Evolutionary conservation across 2,888 invertebrate genomes (phyloP).

Genomic region (Elaeidobius kamerunicus): DNA sequence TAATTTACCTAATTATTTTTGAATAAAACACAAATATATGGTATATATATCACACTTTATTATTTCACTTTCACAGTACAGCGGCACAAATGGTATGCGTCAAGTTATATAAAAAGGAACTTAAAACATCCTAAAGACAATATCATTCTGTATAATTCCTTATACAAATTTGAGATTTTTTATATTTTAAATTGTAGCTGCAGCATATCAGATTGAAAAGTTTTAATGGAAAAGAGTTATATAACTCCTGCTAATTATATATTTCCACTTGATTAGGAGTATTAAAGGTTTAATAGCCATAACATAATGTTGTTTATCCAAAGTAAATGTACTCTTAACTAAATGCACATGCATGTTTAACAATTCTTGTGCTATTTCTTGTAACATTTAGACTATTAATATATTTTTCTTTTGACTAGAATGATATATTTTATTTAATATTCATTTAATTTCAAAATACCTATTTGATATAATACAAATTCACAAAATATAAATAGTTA

Average conservation of each 20-base stretch:
- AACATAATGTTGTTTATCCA: no score
- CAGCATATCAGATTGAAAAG: neutral
- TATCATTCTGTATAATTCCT: neutral
- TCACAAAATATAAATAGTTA: conserved; percentile 14
- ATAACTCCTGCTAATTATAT: neutral
- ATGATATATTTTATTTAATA: conserved; percentile 2
- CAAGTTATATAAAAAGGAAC: conserved; percentile 22
- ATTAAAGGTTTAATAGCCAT: no score
- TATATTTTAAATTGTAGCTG: neutral
- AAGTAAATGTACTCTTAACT: no score
- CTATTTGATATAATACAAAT: conserved; percentile 12
- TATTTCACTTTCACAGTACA: conserved; percentile 23
- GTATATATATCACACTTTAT: conserved; percentile 26
- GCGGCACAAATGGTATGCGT: conserved; percentile 20
- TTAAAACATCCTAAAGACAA: conserved; percentile 9
- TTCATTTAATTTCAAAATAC: conserved; percentile 1
- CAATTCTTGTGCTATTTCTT: neutral
- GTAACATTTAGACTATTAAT: neutral
- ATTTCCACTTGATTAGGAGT: no score
- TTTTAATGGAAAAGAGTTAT: neutral
- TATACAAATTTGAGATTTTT: neutral
- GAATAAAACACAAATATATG: no score
- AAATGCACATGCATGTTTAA: conserved; percentile 8
- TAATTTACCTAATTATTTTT: no score
- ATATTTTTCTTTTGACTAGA: conserved; percentile 12